Evolutionary conservation across 1,140 invertebrate genomes (phyloP), one percentile per base, ranked within the genome.

Genomic region (Stenopsyche tienmushanensis): DNA sequence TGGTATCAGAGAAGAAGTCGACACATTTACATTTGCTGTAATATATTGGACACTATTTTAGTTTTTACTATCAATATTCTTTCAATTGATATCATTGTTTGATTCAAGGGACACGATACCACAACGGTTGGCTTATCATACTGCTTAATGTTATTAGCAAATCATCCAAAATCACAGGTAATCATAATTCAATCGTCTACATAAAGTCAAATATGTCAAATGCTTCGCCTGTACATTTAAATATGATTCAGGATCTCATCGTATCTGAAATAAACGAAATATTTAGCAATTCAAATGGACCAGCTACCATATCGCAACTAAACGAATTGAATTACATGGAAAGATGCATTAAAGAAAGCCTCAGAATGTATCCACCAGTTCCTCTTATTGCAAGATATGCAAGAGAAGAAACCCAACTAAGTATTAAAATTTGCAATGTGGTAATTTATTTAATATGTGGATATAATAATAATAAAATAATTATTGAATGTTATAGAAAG

Each of bases 361-460:
- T 88, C 10, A 75, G 86, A 26, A 54, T 89, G 1, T 90, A 83
- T 74, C 89, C 89, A 8, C 83, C 87, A 1, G 88, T 90, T 20
- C 88, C 89, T 17, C 73, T 86, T 13, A 85, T 89, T 69, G 84
- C 80, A 9, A 75, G 90, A 42, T 74, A 75, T 20, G 73, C 86
- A 0, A 75, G 72, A 3, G 80, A 86, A 72, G 85, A 84, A 62
- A 58, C 78, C 17, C 71, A 74, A 62, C 69, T 78, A 68, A 71
- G 73, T 71, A 70, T 54, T 21, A 47, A 57, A 5, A 53, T 17
- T 10, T 17, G 7, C 9, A 47, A 10, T 47, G 8, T 47, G n/a
- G n/a, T 47, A 7, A 34, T 34, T 5, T 34, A 13, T 34, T 34
- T 34, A 34, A 34, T 7, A 34, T 34, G 5, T 34, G 5, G 13